Evolutionary conservation across 2,113 vertebrate genomes (phyloP), one percentile per base, ranked within the genome.

Genomic region (Bothrops jararaca): DNA sequence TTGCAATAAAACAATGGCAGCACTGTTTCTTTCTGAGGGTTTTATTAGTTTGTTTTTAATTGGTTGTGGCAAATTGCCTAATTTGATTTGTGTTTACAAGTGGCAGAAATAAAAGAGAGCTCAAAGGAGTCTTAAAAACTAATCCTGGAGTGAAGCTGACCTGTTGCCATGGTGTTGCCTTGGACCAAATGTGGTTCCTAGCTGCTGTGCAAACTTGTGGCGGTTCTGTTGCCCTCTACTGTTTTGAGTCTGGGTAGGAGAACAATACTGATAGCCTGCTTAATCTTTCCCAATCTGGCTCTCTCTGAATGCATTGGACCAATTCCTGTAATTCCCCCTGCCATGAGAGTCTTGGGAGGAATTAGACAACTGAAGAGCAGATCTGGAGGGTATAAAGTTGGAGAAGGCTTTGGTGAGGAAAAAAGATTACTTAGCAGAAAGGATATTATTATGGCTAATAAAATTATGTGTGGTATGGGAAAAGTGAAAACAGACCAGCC

Each of bases 1-100:
- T 1, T 29, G 20, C 23, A 12, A 22, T 48, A n/a, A 85, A 74
- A 89, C 26, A 50, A 29, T 13, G 5, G 11, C 0, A 0, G 0
- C 0, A 0, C 6, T 39, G 7, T 60, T 24, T 29, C 7, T 50
- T 20, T 64, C 13, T 12, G 85, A 15, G 86, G 45, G 60, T 48
- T 92, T 54, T 39, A 50, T 85, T 88, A 39, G 20, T 2, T n/a
- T 24, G 1, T 0, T 54, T 58, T 93, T 54, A 88, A 6, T 4
- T 5, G 3, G 57, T 90, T 4, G 10, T 91, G 45, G n/a, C 69
- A 80, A 80, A 80, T 89, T 1, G 18, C 29, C 50, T 53, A 48
- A 22, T 34, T 85, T n/a, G 4, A 93, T 80, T 39, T 53, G 18
- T 48, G 60, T 93, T 94, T 92, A 74, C 85, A 89, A 87, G 57